phyloP scores from a whole-genome alignment of 1,140 invertebrate genomes.

The Gryllus bimaculatus region DNA sequence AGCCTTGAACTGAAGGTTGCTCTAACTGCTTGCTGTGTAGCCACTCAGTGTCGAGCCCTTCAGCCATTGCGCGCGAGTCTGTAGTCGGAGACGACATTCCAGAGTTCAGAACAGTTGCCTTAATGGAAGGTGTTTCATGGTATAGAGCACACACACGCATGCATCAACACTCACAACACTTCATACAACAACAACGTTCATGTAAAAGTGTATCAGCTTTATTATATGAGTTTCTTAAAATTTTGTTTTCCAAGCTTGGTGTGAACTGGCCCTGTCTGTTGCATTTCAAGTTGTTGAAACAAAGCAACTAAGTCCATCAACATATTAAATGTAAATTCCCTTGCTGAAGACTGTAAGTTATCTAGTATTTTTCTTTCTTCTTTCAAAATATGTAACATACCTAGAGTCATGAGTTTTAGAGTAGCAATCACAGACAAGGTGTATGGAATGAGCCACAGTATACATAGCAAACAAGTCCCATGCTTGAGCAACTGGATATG shows the following conservation, averaged over 20 bases:
- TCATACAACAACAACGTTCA: constrained; percentile 13
- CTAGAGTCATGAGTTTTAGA: constrained; percentile 20
- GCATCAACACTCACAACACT: constrained; percentile 13
- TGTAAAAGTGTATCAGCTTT: constrained; percentile 18
- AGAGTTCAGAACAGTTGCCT: constrained; percentile 22
- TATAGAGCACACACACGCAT: constrained; percentile 14
- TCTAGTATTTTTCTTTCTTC: constrained; percentile 21
- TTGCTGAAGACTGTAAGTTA: constrained; percentile 21
- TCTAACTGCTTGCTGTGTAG: not conserved
- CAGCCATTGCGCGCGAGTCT: not conserved
- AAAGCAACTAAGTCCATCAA: constrained; percentile 18
- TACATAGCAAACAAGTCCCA: constrained; percentile 19
- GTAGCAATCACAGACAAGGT: constrained; percentile 18
- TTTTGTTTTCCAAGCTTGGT: constrained; percentile 21
- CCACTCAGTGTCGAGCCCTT: not conserved
- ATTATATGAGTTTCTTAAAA: constrained; percentile 12
- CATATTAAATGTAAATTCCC: constrained; percentile 23
- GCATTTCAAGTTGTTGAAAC: constrained; percentile 22
- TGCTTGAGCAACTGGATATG: constrained; percentile 24
- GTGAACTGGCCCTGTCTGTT: constrained; percentile 21
- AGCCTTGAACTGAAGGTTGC: not conserved
- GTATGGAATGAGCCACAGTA: constrained; percentile 21
- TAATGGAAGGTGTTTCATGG: constrained; percentile 18
- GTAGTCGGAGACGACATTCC: constrained; percentile 19
- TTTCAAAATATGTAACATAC: constrained; percentile 13